Percentiles rank a stretch among this genome's conserved stretches.
Evolutionary conservation across 2,888 invertebrate genomes (phyloP).

Genomic region (Gastracanthus pulcherrimus): DNA sequence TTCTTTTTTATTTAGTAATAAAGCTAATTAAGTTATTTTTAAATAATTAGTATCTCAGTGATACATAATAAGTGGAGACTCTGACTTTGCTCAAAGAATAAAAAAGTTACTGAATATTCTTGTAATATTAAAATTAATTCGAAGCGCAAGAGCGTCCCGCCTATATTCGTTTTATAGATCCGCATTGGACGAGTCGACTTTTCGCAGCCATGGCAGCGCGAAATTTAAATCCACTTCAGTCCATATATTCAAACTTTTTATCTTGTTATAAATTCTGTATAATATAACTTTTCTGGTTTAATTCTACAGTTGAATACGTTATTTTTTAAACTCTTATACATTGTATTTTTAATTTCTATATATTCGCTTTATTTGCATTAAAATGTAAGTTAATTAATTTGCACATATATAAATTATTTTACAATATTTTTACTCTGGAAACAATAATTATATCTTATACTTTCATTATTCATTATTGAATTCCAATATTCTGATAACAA

Average conservation of each 20-base stretch:
- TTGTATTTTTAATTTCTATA: too few relatives aligned
- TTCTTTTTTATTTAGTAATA: too few relatives aligned
- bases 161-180: conserved; percentile 31
- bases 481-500: too few relatives aligned
- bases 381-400: too few relatives aligned
- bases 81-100: not conserved
- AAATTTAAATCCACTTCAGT: conserved; percentile 39
- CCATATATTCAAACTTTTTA: not conserved
- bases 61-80: not conserved
- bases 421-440: too few relatives aligned
- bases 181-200: conserved; percentile 44
- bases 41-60: not conserved
- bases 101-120: not conserved
- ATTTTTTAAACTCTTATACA: not conserved
- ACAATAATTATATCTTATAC: too few relatives aligned
- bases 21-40: conserved; percentile 4
- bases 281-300: not conserved
- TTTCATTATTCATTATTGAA: too few relatives aligned
- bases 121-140: conserved; percentile 6
- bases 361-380: too few relatives aligned
- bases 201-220: conserved; percentile 25
- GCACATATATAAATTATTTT: too few relatives aligned
- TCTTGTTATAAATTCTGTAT: not conserved
- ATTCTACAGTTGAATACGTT: not conserved
- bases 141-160: not conserved